A percentile compares a stretch with the other conserved stretches of the same genome.
These are phyloP conservation scores for Lipotes vexillifer DNA, from an alignment of 2,113 vertebrate species.

Conservation along the genomic window DNA sequence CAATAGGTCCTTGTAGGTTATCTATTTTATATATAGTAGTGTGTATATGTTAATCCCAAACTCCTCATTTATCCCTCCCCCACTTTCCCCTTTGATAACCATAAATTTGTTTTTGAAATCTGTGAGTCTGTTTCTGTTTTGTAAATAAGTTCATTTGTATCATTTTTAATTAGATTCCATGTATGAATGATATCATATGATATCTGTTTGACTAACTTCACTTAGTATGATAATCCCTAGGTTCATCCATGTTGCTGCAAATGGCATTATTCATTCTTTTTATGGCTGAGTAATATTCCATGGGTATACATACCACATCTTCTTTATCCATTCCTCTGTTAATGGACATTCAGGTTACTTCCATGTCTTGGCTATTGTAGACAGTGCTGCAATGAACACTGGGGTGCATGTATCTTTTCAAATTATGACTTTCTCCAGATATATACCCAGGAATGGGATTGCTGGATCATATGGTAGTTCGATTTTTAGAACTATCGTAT, in stretches of 20 bases:
- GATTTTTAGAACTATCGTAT: neutral
- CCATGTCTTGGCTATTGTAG: neutral
- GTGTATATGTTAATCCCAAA: neutral
- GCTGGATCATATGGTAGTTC: neutral
- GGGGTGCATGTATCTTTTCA: neutral
- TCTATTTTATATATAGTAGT: neutral
- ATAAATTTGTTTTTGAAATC: neutral
- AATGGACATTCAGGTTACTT: neutral
- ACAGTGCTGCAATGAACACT: neutral
- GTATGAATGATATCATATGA: neutral
- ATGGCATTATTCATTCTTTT: neutral
- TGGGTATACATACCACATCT: neutral
- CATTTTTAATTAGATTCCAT: neutral
- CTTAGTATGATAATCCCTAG: neutral
- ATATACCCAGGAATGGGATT: neutral
- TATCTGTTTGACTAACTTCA: neutral
- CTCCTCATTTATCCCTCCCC: neutral
- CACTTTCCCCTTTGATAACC: neutral
- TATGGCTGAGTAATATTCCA: neutral
- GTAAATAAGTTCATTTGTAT: neutral
- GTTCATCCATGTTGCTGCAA: neutral
- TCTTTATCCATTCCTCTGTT: neutral
- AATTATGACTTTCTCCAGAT: neutral
- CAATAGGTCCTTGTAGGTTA: neutral
- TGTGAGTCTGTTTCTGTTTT: neutral